A percentile compares a stretch with the other conserved stretches of the same genome.
Conservation (phyloP, 2,113 vertebrate genomes). For the Coptodon rendalli region DNA sequence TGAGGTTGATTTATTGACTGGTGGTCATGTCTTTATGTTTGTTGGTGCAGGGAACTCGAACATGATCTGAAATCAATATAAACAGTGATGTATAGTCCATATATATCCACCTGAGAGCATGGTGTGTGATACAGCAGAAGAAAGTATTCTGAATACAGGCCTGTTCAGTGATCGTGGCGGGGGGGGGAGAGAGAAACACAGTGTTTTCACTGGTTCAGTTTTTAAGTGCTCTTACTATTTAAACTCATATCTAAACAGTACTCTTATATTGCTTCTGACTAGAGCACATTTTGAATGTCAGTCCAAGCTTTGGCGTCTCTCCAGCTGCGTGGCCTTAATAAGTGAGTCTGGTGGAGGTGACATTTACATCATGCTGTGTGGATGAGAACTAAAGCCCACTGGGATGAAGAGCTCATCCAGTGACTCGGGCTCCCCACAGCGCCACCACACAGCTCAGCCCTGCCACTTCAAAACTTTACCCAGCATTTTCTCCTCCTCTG, state of each 20-base stretch:
- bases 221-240: background rate
- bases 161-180: background rate
- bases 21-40: conserved; percentile 36
- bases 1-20: conserved; percentile 53
- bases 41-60: conserved; percentile 30
- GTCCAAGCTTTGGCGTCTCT: background rate
- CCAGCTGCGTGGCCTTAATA: conserved; percentile 32
- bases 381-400: conserved; percentile 29
- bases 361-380: conserved; percentile 49
- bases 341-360: conserved; percentile 40
- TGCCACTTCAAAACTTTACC: conserved; percentile 9
- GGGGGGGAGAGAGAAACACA: fast-evolving
- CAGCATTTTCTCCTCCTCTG: background rate
- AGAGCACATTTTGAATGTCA: background rate
- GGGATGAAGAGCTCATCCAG: conserved; percentile 48
- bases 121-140: background rate
- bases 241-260: background rate
- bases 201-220: background rate
- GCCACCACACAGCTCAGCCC: background rate
- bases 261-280: background rate
- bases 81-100: conserved; percentile 32
- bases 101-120: background rate
- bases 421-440: background rate
- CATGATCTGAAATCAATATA: conserved; percentile 60
- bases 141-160: background rate